Evolutionary conservation across 2,888 invertebrate genomes (phyloP).

Genomic region (Drosophila prolongata): DNA sequence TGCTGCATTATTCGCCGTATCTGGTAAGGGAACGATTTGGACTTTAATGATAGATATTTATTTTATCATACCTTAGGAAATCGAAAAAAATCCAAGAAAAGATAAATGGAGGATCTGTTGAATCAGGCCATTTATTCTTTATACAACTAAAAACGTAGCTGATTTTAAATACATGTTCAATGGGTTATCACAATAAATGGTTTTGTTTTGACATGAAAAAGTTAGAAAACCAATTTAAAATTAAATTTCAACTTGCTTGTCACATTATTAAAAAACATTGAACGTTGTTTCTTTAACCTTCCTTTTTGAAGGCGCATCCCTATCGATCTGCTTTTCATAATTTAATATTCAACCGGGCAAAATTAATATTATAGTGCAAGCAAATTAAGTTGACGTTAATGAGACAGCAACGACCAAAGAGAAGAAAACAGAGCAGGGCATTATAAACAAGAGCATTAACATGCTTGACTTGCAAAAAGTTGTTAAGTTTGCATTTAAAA

Average conservation of each 20-base stretch:
- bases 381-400: conserved; percentile 45
- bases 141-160: too few relatives aligned
- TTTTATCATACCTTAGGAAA: too few relatives aligned
- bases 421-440: conserved; percentile 16
- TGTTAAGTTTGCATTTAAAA: conserved; percentile 72
- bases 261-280: background rate
- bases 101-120: too few relatives aligned
- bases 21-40: background rate
- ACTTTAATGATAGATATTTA: too few relatives aligned
- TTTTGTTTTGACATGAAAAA: too few relatives aligned
- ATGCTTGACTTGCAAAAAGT: conserved; percentile 59
- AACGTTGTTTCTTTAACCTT: background rate
- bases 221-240: background rate
- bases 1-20: background rate
- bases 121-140: too few relatives aligned
- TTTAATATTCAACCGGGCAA: conserved; percentile 27
- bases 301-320: background rate
- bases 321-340: conserved; percentile 19
- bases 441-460: conserved; percentile 46
- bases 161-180: too few relatives aligned
- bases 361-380: conserved; percentile 36
- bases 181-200: too few relatives aligned
- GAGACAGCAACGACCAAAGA: conserved; percentile 7
- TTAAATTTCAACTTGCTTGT: background rate
- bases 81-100: too few relatives aligned